phyloP scores from a whole-genome alignment of 2,797 vertebrate genomes.

The Rhyacichthys aspro region DNA sequence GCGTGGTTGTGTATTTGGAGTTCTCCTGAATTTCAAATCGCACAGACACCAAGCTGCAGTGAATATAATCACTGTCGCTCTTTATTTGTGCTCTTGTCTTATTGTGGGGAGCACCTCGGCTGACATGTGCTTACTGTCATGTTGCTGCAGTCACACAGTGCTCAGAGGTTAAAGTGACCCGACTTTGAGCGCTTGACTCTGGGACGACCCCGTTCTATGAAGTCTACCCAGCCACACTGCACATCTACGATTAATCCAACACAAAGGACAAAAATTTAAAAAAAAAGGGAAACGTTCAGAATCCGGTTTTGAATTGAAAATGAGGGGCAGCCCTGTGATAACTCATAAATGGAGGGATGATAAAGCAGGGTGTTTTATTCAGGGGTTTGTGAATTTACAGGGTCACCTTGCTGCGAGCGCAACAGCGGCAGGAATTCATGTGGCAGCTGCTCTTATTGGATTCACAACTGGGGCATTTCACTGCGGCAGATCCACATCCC shows the following conservation, averaged over 20 bases:
- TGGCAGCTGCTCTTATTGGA: constrained; percentile 30
- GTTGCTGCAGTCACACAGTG: constrained; percentile 42
- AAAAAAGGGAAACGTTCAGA: not conserved
- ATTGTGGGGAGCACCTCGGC: constrained; percentile 24
- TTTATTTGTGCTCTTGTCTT: constrained; percentile 33
- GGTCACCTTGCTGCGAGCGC: constrained; percentile 56
- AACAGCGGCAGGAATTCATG: constrained; percentile 40
- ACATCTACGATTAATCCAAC: constrained; percentile 35
- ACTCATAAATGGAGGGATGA: constrained; percentile 47
- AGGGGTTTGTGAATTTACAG: constrained; percentile 47
- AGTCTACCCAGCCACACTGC: constrained; percentile 22
- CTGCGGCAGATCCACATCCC: constrained; percentile 5
- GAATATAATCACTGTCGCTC: constrained; percentile 48
- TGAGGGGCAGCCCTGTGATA: constrained; percentile 41
- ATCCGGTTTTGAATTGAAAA: constrained; percentile 38
- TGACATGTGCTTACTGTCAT: constrained; percentile 42
- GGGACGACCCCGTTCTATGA: constrained; percentile 11
- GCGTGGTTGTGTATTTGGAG: no score
- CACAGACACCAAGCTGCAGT: not conserved
- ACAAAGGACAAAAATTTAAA: constrained; percentile 7
- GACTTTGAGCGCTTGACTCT: constrained; percentile 41
- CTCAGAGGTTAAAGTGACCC: constrained; percentile 25
- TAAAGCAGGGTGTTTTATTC: constrained; percentile 46
- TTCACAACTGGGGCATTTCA: constrained; percentile 16
- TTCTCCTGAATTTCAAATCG: not conserved